Conservation (phyloP, 2,113 vertebrate genomes). For the Phyllostomus hastatus region DNA sequence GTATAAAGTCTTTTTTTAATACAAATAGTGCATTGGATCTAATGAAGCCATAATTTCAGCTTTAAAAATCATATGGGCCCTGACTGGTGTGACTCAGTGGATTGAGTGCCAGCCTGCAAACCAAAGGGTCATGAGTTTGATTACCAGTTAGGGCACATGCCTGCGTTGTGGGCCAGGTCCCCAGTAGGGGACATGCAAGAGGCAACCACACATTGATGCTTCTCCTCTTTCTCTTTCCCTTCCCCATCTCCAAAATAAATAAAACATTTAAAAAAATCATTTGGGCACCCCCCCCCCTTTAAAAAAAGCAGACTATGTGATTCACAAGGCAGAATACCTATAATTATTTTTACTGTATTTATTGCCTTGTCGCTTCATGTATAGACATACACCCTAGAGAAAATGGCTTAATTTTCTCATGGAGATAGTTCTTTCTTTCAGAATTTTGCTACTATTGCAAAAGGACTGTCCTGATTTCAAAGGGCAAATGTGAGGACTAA, state of each 20-base stretch:
- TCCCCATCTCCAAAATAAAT: too few species aligned
- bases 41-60: not conserved
- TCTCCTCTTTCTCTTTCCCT: too few species aligned
- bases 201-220: too few species aligned
- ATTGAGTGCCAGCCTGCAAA: too few species aligned
- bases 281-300: too few species aligned
- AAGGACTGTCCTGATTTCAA: not conserved
- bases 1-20: not conserved
- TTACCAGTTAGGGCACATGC: too few species aligned
- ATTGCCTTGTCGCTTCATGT: not conserved
- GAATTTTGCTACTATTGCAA: not conserved
- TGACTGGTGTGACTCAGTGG: too few species aligned
- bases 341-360: not conserved
- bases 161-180: too few species aligned
- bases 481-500: conserved; percentile 14
- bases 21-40: not conserved
- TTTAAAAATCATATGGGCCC: not conserved
- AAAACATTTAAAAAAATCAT: too few species aligned
- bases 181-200: too few species aligned
- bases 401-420: not conserved
- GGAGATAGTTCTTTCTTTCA: not conserved
- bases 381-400: not conserved
- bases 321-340: not conserved
- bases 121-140: too few species aligned
- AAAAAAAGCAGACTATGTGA: not conserved